phyloP scores from a whole-genome alignment of 2,888 invertebrate species.

The Andrena hattorfiana region DNA sequence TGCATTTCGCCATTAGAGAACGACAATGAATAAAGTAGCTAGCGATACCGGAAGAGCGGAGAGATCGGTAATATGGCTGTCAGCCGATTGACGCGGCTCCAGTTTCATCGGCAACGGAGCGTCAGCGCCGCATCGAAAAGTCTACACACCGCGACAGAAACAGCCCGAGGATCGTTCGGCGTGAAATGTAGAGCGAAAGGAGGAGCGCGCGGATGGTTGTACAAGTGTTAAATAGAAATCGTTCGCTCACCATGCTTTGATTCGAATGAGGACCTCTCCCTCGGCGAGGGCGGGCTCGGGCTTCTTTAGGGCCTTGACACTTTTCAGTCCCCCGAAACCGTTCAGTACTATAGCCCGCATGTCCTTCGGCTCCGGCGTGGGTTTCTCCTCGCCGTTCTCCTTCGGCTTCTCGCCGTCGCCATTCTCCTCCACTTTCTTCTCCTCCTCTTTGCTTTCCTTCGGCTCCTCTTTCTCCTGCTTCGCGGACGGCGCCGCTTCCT shows the following conservation, averaged over 20 bases:
- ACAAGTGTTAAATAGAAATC: neutral
- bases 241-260: constrained; percentile 93
- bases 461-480: constrained; percentile 78
- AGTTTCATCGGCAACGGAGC: neutral
- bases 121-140: neutral
- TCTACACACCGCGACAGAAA: neutral
- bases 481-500: constrained; percentile 82
- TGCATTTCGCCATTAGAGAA: constrained; percentile 10
- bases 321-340: constrained; percentile 94
- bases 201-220: neutral
- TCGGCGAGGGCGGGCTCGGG: constrained; percentile 90
- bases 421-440: constrained; percentile 85
- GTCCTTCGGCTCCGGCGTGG: constrained; percentile 88
- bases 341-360: constrained; percentile 94
- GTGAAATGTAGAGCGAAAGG: constrained; percentile 5
- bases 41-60: neutral
- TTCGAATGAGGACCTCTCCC: constrained; percentile 93
- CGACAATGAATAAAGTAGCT: neutral
- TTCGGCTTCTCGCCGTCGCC: constrained; percentile 82
- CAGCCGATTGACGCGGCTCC: neutral
- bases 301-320: constrained; percentile 93
- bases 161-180: neutral
- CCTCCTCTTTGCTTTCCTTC: constrained; percentile 86
- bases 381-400: constrained; percentile 83
- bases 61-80: constrained; percentile 10